Percentiles rank a stretch among this genome's conserved stretches.
Conservation (phyloP, 35 echinoderm and acorn worm genomes). For the Ophiothrix spiculata region DNA sequence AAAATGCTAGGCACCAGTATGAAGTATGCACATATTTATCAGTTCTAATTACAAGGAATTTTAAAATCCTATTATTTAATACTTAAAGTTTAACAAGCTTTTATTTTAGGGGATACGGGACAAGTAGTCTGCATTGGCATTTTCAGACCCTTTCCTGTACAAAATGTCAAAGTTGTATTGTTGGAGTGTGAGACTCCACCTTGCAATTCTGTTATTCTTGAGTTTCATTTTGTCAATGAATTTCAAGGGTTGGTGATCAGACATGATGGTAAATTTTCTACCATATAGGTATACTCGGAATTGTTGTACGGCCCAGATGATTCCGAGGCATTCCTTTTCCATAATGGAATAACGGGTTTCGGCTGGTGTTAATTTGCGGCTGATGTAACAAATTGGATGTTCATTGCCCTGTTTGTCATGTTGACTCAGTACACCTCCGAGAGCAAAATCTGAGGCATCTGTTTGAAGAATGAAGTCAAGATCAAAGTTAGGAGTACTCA, state of each 20-base stretch:
- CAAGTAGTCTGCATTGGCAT: background rate
- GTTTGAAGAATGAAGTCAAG: slow-evolving; percentile 19
- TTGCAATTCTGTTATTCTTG: background rate
- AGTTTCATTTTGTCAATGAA: background rate
- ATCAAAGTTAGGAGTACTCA: slow-evolving; percentile 14
- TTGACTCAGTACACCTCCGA: slow-evolving; percentile 40
- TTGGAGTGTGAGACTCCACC: background rate
- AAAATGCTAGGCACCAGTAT: no score
- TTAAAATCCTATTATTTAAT: no score
- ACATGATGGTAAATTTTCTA: background rate
- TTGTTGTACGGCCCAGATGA: background rate
- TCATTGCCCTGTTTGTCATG: slow-evolving; percentile 7
- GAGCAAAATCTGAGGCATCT: slow-evolving; percentile 15
- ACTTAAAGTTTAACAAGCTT: background rate
- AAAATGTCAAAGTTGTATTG: background rate
- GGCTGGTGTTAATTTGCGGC: background rate
- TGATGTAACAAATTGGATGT: slow-evolving; percentile 23
- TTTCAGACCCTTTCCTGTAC: background rate
- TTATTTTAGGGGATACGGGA: background rate
- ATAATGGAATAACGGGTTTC: background rate
- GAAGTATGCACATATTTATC: no score
- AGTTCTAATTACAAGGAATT: no score
- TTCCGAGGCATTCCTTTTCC: background rate
- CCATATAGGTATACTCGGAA: background rate
- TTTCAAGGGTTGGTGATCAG: background rate